phyloP scores from a whole-genome alignment of 64 coral and sea anemone genomes.

The Stichodactyla mertensii region DNA sequence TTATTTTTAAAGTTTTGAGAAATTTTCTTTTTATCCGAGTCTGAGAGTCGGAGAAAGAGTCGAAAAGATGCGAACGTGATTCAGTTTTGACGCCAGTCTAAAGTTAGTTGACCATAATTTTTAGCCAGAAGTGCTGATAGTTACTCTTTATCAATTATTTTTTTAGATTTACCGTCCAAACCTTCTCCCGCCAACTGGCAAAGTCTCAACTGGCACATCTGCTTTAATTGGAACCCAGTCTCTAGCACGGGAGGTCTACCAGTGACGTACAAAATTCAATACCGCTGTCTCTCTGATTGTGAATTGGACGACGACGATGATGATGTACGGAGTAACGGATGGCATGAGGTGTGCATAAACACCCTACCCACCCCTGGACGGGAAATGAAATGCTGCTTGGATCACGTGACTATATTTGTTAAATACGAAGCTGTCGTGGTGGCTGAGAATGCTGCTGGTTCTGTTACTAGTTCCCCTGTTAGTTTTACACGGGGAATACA shows the following conservation, averaged over 20 bases:
- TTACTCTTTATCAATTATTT: background rate
- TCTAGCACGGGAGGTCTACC: background rate
- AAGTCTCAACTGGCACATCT: background rate
- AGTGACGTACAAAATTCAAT: constrained; percentile 6
- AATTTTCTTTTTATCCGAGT: no score
- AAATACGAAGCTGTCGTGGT: constrained; percentile 1
- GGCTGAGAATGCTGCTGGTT: background rate
- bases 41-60: no score
- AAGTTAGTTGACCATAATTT: no score
- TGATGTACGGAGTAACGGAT: background rate
- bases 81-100: no score
- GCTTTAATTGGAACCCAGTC: constrained; percentile 11
- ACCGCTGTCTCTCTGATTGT: background rate
- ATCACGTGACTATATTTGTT: constrained; percentile 13
- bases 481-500: background rate
- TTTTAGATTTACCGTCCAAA: background rate
- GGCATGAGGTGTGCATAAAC: background rate
- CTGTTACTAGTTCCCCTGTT: background rate
- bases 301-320: background rate
- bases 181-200: background rate
- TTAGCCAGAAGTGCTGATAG: no score
- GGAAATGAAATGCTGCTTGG: background rate
- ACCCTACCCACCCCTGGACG: background rate
- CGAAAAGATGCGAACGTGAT: no score
- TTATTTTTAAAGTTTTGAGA: no score